Evolutionary conservation across 92 coral and sea anemone genomes (phyloP).

Genomic region (Paragorgia papillata): DNA sequence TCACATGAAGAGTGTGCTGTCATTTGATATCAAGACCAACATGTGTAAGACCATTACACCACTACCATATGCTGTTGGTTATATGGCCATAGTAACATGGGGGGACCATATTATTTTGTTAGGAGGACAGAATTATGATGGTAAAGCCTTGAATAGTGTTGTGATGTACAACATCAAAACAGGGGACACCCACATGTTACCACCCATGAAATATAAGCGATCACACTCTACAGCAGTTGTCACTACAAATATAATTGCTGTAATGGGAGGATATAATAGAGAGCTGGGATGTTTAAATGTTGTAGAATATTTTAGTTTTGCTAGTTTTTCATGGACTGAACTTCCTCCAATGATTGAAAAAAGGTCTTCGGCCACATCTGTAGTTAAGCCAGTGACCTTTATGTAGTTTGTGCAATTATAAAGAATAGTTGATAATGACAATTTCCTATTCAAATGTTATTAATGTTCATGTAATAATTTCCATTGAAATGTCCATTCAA

Average conservation of each 20-base stretch:
- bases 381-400: too few species aligned
- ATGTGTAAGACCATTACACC: not conserved
- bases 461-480: too few species aligned
- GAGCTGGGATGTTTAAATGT: conserved; percentile 64
- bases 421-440: too few species aligned
- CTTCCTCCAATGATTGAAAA: not conserved
- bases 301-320: conserved; percentile 66
- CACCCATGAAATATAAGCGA: conserved; percentile 75
- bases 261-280: conserved; percentile 72
- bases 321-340: not conserved
- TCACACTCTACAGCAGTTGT: conserved; percentile 76
- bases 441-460: too few species aligned
- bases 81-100: conserved; percentile 3
- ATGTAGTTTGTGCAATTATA: too few species aligned
- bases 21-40: not conserved
- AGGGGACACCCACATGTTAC: conserved; percentile 70
- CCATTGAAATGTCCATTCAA: too few species aligned
- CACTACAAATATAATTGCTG: conserved; percentile 58
- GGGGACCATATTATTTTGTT: not conserved
- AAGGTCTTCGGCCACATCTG: too few species aligned
- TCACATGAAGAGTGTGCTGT: not conserved
- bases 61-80: not conserved
- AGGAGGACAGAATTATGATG: not conserved
- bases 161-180: conserved; percentile 54
- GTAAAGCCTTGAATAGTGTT: not conserved